phyloP scores from a whole-genome alignment of 2,888 invertebrate species.

The Anthophora plumipes region DNA sequence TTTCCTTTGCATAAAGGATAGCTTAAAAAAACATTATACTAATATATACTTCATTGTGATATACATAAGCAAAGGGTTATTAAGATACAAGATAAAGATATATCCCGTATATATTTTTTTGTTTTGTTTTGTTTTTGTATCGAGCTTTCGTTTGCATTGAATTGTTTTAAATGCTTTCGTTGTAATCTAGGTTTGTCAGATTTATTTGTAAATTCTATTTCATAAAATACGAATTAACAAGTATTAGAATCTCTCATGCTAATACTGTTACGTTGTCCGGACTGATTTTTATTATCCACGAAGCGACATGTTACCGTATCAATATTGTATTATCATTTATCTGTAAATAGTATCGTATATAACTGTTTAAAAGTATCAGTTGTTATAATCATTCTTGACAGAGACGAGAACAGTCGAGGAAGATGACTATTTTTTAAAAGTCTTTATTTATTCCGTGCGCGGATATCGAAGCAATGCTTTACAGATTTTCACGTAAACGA shows the following conservation, averaged over 20 bases:
- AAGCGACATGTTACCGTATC: background rate
- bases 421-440: constrained; percentile 16
- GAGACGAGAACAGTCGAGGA: background rate
- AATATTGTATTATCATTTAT: background rate
- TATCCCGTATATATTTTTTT: background rate
- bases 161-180: constrained; percentile 27
- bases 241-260: constrained; percentile 10
- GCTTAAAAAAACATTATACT: constrained; percentile 6
- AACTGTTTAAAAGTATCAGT: constrained; percentile 7
- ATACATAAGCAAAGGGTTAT: constrained; percentile 24
- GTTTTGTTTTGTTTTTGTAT: constrained; percentile 19
- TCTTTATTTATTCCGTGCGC: constrained; percentile 2
- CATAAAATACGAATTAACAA: constrained; percentile 1
- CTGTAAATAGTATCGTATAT: constrained; percentile 5
- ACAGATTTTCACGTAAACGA: constrained; percentile 22
- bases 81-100: background rate
- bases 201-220: constrained; percentile 24
- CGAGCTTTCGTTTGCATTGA: constrained; percentile 45
- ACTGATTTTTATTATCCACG: background rate
- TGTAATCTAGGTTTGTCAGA: background rate
- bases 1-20: constrained; percentile 30
- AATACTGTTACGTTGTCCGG: constrained; percentile 10
- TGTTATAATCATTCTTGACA: constrained; percentile 1
- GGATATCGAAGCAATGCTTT: background rate
- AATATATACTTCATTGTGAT: constrained; percentile 42